Conservation (phyloP, 2,888 invertebrate species). For the Drosophila borborema region DNA sequence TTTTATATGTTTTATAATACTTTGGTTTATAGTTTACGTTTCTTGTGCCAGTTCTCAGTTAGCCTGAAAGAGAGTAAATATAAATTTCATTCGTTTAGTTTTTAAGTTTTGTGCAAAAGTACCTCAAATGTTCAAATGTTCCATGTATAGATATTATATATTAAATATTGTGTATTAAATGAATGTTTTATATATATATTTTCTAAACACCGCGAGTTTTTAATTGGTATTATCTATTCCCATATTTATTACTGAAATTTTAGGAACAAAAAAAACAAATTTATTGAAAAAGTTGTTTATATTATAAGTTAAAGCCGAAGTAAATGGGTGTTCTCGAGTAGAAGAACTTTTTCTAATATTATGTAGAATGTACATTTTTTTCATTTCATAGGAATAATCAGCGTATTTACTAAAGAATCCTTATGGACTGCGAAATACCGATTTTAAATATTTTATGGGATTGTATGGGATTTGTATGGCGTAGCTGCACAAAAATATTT, state of each 20-base stretch:
- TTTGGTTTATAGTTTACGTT: constrained; percentile 44
- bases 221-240: neutral
- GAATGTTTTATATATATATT: constrained; percentile 22
- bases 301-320: too few species aligned
- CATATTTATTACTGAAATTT: neutral
- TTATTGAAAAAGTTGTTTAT: too few species aligned
- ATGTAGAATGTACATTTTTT: too few species aligned
- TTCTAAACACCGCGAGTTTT: neutral
- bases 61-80: constrained; percentile 17
- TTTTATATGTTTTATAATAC: constrained; percentile 46
- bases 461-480: too few species aligned
- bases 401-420: too few species aligned
- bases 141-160: neutral
- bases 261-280: too few species aligned
- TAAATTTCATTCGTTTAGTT: neutral
- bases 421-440: too few species aligned
- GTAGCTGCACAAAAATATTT: too few species aligned
- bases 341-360: too few species aligned
- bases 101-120: constrained; percentile 23
- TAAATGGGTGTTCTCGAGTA: too few species aligned
- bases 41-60: constrained; percentile 1
- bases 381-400: too few species aligned
- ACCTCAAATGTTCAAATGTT: constrained; percentile 25
- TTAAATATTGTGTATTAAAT: neutral
- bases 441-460: too few species aligned